Percentiles rank a stretch among this genome's conserved stretches.
Evolutionary conservation across 2,113 vertebrate species (phyloP).

Genomic region (Onychostoma macrolepis): DNA sequence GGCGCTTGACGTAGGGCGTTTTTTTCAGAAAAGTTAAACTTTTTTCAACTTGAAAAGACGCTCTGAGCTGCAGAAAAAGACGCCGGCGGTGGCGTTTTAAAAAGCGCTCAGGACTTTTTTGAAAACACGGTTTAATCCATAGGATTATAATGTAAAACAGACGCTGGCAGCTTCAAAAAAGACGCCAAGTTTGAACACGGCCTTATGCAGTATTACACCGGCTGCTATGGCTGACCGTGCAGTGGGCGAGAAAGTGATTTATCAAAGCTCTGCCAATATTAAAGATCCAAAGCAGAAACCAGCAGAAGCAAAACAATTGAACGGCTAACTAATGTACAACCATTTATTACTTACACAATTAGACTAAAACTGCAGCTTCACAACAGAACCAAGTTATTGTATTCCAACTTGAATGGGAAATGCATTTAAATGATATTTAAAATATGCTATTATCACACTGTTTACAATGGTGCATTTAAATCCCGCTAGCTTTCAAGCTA

Average conservation of each 20-base stretch:
- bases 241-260: not conserved
- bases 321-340: not conserved
- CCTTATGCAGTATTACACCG: slow-evolving; percentile 16
- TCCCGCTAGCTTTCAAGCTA: not conserved
- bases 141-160: too few species aligned
- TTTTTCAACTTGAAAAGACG: too few species aligned
- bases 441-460: not conserved
- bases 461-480: not conserved
- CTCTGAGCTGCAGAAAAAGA: too few species aligned
- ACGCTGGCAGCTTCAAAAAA: too few species aligned
- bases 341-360: not conserved
- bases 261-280: slow-evolving; percentile 1
- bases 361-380: not conserved
- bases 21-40: too few species aligned
- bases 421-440: not conserved
- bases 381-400: not conserved
- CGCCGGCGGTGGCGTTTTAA: too few species aligned
- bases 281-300: not conserved
- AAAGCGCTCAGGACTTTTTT: too few species aligned
- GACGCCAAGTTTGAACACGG: too few species aligned
- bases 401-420: not conserved
- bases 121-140: too few species aligned
- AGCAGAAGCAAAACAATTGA: not conserved
- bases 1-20: too few species aligned
- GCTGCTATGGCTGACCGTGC: not conserved